These are phyloP conservation scores for Gnathonemus echidnorhynchus DNA, from an alignment of 2,113 vertebrate species.

Conservation along the genomic window DNA sequence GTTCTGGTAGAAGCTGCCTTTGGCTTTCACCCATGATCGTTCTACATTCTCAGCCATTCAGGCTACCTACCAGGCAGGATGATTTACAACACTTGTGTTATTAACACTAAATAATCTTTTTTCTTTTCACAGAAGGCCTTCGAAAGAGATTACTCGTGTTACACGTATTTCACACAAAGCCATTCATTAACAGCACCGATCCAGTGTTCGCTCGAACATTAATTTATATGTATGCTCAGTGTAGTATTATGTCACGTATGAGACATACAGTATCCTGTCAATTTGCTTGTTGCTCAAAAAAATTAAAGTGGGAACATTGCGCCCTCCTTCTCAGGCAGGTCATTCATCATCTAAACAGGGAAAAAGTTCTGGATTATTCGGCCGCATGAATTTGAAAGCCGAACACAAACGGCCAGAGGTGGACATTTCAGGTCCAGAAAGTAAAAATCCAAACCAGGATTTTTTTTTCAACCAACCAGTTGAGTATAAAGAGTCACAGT, in stretches of 20 bases:
- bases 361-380: background rate
- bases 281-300: background rate
- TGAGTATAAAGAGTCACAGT: too few relatives aligned
- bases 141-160: background rate
- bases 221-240: background rate
- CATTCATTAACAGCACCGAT: background rate
- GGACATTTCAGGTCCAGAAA: too few relatives aligned
- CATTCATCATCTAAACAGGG: background rate
- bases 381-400: background rate
- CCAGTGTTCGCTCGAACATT: background rate
- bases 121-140: background rate
- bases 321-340: background rate
- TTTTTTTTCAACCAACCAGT: too few relatives aligned
- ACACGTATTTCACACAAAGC: background rate
- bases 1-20: background rate
- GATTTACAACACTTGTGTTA: background rate
- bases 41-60: background rate
- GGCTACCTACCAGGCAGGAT: background rate
- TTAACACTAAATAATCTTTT: slow-evolving; percentile 1
- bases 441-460: too few relatives aligned
- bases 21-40: background rate
- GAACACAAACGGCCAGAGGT: background rate
- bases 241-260: background rate
- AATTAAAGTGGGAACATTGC: background rate
- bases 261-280: background rate